These are phyloP conservation scores for Galerucella nymphaeae DNA, from an alignment of 2,888 invertebrate genomes.

Conservation along the genomic window DNA sequence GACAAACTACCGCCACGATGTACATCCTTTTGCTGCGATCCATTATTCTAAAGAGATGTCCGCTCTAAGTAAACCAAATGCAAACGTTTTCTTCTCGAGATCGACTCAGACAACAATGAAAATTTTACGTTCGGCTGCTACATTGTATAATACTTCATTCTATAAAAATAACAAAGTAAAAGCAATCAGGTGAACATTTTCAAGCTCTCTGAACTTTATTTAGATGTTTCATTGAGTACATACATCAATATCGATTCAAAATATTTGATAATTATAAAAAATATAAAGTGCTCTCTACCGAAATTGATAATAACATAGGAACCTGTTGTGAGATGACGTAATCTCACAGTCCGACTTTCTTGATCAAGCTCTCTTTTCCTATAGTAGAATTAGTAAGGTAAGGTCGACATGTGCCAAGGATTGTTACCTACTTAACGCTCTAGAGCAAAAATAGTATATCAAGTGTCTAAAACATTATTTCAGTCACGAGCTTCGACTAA, in stretches of 20 bases:
- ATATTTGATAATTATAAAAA: too few species aligned
- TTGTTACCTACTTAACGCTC: too few species aligned
- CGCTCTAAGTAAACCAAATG: constrained; percentile 41
- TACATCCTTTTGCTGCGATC: constrained; percentile 49
- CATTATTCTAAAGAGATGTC: constrained; percentile 46
- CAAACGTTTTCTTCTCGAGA: constrained; percentile 40
- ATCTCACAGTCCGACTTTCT: too few species aligned
- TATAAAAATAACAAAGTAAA: constrained; percentile 21
- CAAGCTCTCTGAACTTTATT: not conserved
- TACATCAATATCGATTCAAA: not conserved
- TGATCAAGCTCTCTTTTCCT: too few species aligned
- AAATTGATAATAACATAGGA: too few species aligned
- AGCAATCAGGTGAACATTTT: not conserved
- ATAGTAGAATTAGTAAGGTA: too few species aligned
- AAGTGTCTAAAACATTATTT: too few species aligned
- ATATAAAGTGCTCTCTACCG: too few species aligned
- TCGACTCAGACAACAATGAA: constrained; percentile 30
- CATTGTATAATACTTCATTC: constrained; percentile 17
- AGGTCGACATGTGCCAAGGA: too few species aligned
- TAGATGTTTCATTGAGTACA: not conserved
- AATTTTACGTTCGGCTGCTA: constrained; percentile 20
- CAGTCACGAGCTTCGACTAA: too few species aligned
- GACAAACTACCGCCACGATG: constrained; percentile 54
- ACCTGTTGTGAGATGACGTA: too few species aligned
- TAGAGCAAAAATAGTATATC: too few species aligned